Evolutionary conservation across 2,113 vertebrate genomes (phyloP).

Genomic region (Oreochromis aureus): DNA sequence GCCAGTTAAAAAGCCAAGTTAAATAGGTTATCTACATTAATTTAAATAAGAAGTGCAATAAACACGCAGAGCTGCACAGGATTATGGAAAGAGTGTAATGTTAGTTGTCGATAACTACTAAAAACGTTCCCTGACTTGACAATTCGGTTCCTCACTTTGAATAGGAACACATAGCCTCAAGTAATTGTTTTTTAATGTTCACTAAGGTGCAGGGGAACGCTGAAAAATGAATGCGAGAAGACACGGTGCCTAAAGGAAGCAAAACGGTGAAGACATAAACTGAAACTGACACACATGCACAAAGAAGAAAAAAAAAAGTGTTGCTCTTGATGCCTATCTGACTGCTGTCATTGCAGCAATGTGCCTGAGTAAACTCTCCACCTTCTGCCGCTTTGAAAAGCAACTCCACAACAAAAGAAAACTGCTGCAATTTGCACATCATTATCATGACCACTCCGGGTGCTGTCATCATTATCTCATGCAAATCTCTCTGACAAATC

Average conservation of each 20-base stretch:
- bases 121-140: neutral
- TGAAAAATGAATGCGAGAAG: neutral
- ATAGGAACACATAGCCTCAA: neutral
- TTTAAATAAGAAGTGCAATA: neutral
- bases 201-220: neutral
- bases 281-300: neutral
- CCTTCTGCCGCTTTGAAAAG: slow-evolving; percentile 5
- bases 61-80: neutral
- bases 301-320: neutral
- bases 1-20: neutral
- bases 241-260: neutral
- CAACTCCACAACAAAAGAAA: slow-evolving; percentile 29
- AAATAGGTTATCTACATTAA: neutral
- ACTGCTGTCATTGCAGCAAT: neutral
- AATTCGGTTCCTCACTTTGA: neutral
- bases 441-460: neutral
- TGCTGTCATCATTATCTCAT: neutral
- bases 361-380: neutral
- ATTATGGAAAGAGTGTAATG: neutral
- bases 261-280: neutral
- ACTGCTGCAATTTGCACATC: slow-evolving; percentile 22
- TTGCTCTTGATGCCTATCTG: slow-evolving; percentile 6
- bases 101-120: neutral
- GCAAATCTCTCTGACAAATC: neutral
- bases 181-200: neutral